A percentile compares a stretch with the other conserved stretches of the same genome.
Conservation (phyloP, 1,140 invertebrate species). For the Stegodyphus mimosarum region DNA sequence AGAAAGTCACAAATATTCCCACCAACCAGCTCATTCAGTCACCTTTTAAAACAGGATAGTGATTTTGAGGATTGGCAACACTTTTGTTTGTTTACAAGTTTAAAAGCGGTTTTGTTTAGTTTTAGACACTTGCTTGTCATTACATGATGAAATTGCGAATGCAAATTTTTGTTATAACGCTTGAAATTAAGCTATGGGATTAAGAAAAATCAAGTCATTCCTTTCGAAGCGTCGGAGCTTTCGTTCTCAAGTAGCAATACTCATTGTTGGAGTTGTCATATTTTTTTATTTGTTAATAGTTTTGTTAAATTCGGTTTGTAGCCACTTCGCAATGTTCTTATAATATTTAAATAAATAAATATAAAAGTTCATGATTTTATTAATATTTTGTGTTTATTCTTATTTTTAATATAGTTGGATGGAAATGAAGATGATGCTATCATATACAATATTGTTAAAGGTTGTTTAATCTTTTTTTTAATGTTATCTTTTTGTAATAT, state of each 20-base stretch:
- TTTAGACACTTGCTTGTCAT: not conserved
- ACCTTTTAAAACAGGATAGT: no score
- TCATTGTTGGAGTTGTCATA: slow-evolving; percentile 36
- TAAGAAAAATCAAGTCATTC: not conserved
- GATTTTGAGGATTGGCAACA: not conserved
- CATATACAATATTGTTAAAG: no score
- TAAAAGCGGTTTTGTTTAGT: not conserved
- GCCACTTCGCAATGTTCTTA: not conserved
- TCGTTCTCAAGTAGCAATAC: slow-evolving; percentile 34
- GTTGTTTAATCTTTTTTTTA: no score
- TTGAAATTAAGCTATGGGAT: not conserved
- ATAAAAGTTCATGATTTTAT: no score
- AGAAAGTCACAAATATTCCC: no score
- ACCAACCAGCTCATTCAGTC: no score
- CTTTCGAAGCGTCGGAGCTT: slow-evolving; percentile 12
- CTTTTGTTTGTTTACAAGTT: not conserved
- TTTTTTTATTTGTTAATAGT: slow-evolving; percentile 33
- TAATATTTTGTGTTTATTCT: no score
- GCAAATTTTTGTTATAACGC: not conserved
- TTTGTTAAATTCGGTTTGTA: slow-evolving; percentile 43
- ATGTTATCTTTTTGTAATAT: no score
- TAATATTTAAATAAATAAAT: no score
- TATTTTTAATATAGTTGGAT: no score
- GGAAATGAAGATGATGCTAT: no score
- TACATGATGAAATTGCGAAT: not conserved